phyloP scores from a whole-genome alignment of 2,113 vertebrate species.

The Strigops habroptila region DNA sequence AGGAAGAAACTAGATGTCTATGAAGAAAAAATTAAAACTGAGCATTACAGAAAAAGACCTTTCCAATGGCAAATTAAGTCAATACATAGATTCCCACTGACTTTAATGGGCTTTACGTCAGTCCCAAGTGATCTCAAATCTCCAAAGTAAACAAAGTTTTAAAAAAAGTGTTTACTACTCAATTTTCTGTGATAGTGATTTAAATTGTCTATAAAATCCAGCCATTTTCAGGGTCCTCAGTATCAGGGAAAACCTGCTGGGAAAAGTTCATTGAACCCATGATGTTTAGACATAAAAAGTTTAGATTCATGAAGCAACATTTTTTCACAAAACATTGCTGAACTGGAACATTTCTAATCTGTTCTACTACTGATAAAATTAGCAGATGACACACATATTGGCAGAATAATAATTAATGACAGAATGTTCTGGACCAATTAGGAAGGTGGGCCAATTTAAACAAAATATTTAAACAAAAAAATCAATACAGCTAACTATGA shows the following conservation, averaged over 20 bases:
- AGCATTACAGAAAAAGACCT: not conserved
- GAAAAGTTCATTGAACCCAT: not conserved
- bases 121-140: not conserved
- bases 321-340: not conserved
- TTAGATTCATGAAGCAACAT: not conserved
- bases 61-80: not conserved
- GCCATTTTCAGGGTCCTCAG: not conserved
- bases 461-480: not conserved
- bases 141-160: not conserved
- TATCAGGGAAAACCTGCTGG: not conserved
- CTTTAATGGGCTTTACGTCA: not conserved
- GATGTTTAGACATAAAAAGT: not conserved
- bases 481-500: not conserved
- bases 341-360: not conserved
- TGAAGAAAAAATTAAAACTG: not conserved
- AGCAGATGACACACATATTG: not conserved
- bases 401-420: not conserved
- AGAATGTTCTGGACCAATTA: not conserved
- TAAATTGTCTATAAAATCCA: not conserved
- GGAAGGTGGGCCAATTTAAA: not conserved
- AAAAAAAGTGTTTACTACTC: not conserved
- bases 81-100: not conserved
- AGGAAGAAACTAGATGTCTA: not conserved
- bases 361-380: not conserved
- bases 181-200: not conserved